Base-by-base conservation (phyloP, 2,113 vertebrate genomes). In the Boulengeromyrus knoepffleri region DNA sequence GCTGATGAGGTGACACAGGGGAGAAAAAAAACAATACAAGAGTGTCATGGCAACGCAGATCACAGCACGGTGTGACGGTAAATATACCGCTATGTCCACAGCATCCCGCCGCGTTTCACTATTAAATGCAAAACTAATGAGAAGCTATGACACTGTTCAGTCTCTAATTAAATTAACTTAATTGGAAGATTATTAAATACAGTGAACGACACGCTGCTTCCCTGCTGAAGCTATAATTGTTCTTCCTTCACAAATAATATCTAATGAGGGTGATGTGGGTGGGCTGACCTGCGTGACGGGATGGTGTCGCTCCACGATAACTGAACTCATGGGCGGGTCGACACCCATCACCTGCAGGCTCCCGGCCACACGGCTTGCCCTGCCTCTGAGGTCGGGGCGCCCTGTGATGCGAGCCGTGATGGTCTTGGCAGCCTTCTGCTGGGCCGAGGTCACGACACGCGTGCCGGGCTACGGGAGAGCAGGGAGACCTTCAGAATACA, bases 291-390 rank as follows among this genome's bases (percentile, higher is more conserved):
- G 97, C 92, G 97, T 97, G 89, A 98, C 94, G 5, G 99, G 98
- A 92, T 98, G 97, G 92, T 99, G 98, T 87, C 97, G 98, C 94
- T 99, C 98, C 87, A 99, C 96, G 47, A 98, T 91, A 31, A 99
- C 94, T 1, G 98, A 98, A 93, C 96, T 97, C 97, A 98, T 96
- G 88, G 97, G 97, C 27, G 98, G 98, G 91, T 95, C 93, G 92
- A 99, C 97, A 42, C 97, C 97, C 97, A 97, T 97, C 90, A 97
- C 96, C 12, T 96, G 95, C 88, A 98, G 93, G 91, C 93, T 96
- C 87, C 95, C 93, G 2, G 80, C 9, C 46, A 95, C 70, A 88
- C 96, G 96, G 31, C 91, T 77, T 0, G 92, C 90, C 92, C 96
- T 98, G 88, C 94, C 89, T 56, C 93, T 92, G 21, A 92, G 92